Percentiles rank a stretch among this genome's conserved stretches.
These are phyloP conservation scores for Gambelia wislizenii DNA, from an alignment of 2,797 vertebrate genomes.

Conservation along the genomic window DNA sequence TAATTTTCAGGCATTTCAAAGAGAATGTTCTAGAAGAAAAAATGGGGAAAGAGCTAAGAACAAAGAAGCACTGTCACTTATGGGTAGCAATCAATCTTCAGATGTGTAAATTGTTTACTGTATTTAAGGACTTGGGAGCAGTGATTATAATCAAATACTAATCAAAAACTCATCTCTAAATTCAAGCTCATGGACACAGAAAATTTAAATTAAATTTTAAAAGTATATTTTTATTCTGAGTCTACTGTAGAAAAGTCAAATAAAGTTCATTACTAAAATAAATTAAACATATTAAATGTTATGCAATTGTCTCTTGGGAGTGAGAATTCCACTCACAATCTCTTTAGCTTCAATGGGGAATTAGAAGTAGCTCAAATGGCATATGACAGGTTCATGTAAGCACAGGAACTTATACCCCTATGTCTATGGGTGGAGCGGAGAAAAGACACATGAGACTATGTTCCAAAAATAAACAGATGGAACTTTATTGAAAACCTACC, in stretches of 20 bases:
- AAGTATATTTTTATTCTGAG: background rate
- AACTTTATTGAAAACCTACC: too few species aligned
- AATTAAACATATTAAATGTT: too few species aligned
- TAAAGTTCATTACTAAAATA: background rate
- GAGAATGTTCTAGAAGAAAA: conserved; percentile 2
- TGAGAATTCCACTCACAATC: too few species aligned
- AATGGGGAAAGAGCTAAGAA: conserved; percentile 26
- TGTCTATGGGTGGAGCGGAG: too few species aligned
- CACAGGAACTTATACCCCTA: too few species aligned
- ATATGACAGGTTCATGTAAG: too few species aligned
- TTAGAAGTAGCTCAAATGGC: too few species aligned
- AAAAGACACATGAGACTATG: too few species aligned
- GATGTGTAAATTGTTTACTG: conserved; percentile 60
- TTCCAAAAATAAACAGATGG: too few species aligned
- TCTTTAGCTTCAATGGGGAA: too few species aligned
- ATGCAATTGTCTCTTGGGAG: too few species aligned
- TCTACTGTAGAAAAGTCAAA: conserved; percentile 5
- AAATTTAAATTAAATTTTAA: conserved; percentile 34
- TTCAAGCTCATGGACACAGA: background rate
- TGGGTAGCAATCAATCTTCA: conserved; percentile 41
- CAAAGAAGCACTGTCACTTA: conserved; percentile 33
- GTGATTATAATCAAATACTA: conserved; percentile 45
- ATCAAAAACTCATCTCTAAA: conserved; percentile 39
- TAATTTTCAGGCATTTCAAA: conserved; percentile 42
- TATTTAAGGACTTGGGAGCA: conserved; percentile 52